These are phyloP conservation scores for Drosophila pseudotalamancana DNA, from an alignment of 2,888 invertebrate species.

Conservation along the genomic window DNA sequence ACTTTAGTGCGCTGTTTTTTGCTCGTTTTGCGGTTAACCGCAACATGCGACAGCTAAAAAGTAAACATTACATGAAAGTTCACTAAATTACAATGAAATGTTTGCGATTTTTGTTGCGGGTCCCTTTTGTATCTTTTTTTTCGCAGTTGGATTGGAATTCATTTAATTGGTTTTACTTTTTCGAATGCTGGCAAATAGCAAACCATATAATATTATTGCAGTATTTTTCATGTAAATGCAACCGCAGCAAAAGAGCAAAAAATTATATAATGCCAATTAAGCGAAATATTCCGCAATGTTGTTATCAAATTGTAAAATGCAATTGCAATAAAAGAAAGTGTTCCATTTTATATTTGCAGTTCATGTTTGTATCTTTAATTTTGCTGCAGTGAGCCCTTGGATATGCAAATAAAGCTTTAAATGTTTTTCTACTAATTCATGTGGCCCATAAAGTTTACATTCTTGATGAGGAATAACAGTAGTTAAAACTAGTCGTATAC, in stretches of 20 bases:
- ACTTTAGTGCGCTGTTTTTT: constrained; percentile 11
- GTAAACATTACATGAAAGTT: constrained; percentile 29
- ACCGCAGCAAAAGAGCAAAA: constrained; percentile 42
- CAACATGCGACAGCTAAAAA: constrained; percentile 8
- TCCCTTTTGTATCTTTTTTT: not conserved
- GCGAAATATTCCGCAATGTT: constrained; percentile 35
- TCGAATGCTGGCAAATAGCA: constrained; percentile 11
- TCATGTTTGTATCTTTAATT: not conserved
- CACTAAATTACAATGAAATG: constrained; percentile 43
- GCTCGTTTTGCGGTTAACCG: constrained; percentile 24
- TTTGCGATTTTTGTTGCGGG: not conserved
- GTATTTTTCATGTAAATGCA: constrained; percentile 17
- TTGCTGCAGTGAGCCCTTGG: no score
- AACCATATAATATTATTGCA: constrained; percentile 41
- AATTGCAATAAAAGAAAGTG: constrained; percentile 16
- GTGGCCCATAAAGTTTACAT: no score
- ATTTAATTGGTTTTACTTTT: constrained; percentile 57
- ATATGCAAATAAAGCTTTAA: no score
- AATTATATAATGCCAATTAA: constrained; percentile 62
- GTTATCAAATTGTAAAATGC: constrained; percentile 29
- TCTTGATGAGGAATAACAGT: no score
- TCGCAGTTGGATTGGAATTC: constrained; percentile 28
- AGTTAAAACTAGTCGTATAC: no score
- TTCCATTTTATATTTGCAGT: constrained; percentile 1
- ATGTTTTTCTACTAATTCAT: no score